Conservation (phyloP, 2,113 vertebrate species). For the Tenrec ecaudatus region DNA sequence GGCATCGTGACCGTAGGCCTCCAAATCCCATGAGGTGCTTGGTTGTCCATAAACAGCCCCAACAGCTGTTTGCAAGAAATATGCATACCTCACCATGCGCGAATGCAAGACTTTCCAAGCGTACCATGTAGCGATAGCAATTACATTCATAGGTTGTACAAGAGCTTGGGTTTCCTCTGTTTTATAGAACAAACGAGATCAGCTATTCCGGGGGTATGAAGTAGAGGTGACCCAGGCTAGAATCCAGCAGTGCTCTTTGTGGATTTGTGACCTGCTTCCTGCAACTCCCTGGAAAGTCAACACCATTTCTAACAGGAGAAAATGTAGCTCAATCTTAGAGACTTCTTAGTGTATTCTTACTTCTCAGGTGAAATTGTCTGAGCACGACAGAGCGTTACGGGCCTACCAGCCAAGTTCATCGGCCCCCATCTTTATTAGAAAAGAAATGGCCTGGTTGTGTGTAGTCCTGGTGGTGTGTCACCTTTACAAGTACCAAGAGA, state of each 20-base stretch:
- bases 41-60: background rate
- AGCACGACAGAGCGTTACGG: background rate
- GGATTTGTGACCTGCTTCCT: background rate
- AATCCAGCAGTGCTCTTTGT: background rate
- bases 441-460: background rate
- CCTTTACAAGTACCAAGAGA: background rate
- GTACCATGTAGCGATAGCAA: background rate
- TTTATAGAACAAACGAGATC: constrained; percentile 12
- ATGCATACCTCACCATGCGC: background rate
- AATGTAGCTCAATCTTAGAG: background rate
- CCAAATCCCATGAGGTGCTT: background rate
- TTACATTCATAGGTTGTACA: background rate
- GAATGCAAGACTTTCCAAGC: background rate
- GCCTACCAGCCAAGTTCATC: no score
- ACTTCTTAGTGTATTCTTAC: background rate
- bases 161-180: background rate
- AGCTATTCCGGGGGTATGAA: background rate
- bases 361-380: background rate
- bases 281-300: background rate
- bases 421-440: background rate
- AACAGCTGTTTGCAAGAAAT: background rate
- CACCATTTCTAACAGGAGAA: background rate
- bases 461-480: background rate
- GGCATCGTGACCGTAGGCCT: background rate
- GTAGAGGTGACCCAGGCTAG: background rate